phyloP scores from a whole-genome alignment of 2,888 invertebrate species.

The Leptinotarsa haldemani region DNA sequence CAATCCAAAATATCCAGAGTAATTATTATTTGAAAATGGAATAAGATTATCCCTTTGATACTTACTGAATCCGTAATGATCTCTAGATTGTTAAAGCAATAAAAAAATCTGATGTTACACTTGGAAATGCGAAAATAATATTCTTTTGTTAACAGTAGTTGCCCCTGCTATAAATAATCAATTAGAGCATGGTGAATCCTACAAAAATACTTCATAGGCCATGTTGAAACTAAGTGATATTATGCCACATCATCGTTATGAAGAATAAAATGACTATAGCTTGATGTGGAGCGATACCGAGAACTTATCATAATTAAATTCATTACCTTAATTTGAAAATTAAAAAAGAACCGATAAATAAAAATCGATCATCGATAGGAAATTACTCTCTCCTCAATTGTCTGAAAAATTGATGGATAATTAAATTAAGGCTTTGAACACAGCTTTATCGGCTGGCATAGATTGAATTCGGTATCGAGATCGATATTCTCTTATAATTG shows the following conservation, averaged over 20 bases:
- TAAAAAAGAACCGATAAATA: conserved; percentile 9
- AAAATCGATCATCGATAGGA: conserved; percentile 21
- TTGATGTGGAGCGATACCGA: conserved; percentile 14
- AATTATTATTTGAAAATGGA: too few relatives aligned
- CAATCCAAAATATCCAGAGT: too few relatives aligned
- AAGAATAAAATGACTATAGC: conserved; percentile 7
- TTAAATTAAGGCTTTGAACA: conserved; percentile 15
- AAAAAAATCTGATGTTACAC: background rate
- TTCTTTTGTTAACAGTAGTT: background rate
- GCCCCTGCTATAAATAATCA: background rate
- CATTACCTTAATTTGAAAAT: conserved; percentile 18
- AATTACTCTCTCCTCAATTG: conserved; percentile 5
- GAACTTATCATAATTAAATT: conserved; percentile 12
- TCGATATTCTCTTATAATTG: conserved; percentile 2
- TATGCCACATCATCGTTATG: conserved; percentile 3
- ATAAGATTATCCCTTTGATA: too few relatives aligned
- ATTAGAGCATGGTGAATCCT: background rate
- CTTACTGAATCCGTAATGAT: too few relatives aligned
- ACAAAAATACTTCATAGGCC: background rate
- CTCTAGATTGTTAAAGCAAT: background rate
- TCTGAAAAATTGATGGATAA: conserved; percentile 19
- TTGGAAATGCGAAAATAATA: background rate
- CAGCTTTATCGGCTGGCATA: conserved; percentile 8
- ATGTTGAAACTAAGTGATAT: background rate
- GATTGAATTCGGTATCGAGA: conserved; percentile 4